Base-by-base conservation (phyloP, 2,797 vertebrate genomes). In the Anableps anableps region DNA sequence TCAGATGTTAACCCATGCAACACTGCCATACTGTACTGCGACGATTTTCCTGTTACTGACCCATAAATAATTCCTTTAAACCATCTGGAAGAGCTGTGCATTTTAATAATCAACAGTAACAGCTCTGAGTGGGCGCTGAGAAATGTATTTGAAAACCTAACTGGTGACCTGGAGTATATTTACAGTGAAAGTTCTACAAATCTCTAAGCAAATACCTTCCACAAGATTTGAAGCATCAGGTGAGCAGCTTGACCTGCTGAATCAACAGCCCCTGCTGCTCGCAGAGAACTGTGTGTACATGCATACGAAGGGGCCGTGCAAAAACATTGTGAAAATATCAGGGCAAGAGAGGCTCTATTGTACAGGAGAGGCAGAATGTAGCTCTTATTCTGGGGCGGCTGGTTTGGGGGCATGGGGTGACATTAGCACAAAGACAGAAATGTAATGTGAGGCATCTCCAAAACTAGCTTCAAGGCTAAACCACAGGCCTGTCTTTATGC, bases 371-470 rank as follows among this genome's bases (percentile, higher is more conserved):
- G 91, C 89, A 94, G 93, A 95, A 93, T 93, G 94, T 88, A 71
- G 88, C 93, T 92, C 92, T 94, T 92, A 91, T 94, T 94, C 92
- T 92, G 86, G 79, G 75, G 90, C 90, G 90, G 92, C 91, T 87
- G 86, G 86, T 93, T 86, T 31, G 83, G 87, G 93, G 91, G 90
- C 87, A 92, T 71, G 80, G 76, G 91, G 86, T 92, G 91, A 95
- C 93, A 93, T 93, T 91, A 93, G 93, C 93, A 95, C 94, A 95
- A 95, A 94, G 93, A 88, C 90, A 91, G 92, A 93, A 94, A 94
- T 94, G 91, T 91, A 93, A 94, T 92, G 92, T 91, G 90, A 94
- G 89, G 93, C 94, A 91, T 93, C 87, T 89, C 90, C 88, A 92
- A 89, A 92, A 91, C 90, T 84, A 86, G 89, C 86, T 91, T 86